Evolutionary conservation across 2,113 vertebrate genomes (phyloP).

Genomic region (Ivindomyrus marchei): DNA sequence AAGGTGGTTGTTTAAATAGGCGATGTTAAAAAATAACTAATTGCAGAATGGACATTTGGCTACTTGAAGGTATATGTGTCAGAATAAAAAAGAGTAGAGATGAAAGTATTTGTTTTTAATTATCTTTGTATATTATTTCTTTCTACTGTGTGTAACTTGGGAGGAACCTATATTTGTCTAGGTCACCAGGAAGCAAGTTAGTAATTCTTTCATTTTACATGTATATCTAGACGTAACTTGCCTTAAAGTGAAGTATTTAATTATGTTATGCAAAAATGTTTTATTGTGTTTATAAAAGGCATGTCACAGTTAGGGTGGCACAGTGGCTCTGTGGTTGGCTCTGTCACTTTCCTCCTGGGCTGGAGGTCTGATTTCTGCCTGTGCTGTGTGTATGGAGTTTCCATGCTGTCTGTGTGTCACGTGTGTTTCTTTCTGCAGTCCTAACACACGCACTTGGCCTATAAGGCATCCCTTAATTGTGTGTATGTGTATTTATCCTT

Average conservation of each 20-base stretch:
- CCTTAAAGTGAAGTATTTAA: not conserved
- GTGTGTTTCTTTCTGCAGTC: not conserved
- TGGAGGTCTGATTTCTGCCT: not conserved
- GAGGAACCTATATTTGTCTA: not conserved
- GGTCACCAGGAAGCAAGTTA: not conserved
- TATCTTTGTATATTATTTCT: not conserved
- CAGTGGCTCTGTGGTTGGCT: not conserved
- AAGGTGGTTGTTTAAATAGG: not conserved
- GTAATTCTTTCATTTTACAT: not conserved
- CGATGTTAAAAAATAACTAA: not conserved
- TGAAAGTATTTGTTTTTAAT: not conserved
- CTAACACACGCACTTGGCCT: not conserved
- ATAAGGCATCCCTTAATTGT: not conserved
- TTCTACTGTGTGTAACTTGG: not conserved
- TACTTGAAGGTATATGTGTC: not conserved
- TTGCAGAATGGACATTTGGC: not conserved
- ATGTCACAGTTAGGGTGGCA: not conserved
- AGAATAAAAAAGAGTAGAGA: not conserved
- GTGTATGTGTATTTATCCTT: not conserved
- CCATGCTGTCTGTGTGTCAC: not conserved
- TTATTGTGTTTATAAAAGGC: not conserved
- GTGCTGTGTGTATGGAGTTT: not conserved
- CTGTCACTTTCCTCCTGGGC: not conserved
- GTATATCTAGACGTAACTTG: not conserved
- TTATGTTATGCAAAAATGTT: not conserved